Evolutionary conservation across 2,888 invertebrate species (phyloP).

Genomic region (Lasioglossum vierecki): DNA sequence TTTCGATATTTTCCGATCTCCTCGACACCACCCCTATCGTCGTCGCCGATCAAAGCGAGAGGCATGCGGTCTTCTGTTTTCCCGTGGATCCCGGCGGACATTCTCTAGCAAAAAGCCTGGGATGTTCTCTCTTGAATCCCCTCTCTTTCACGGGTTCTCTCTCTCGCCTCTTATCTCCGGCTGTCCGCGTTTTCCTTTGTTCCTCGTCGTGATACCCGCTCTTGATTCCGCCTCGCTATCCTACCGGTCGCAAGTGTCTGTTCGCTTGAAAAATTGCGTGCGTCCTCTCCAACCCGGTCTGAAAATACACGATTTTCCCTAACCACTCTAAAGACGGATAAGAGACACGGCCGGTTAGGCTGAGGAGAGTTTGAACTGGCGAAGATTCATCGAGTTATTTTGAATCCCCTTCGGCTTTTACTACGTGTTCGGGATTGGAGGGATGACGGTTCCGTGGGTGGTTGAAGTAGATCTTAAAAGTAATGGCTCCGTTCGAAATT

Average conservation of each 20-base stretch:
- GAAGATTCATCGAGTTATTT: neutral
- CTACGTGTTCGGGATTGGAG: neutral
- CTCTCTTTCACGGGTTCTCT: conserved; percentile 12
- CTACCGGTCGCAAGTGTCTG: conserved; percentile 36
- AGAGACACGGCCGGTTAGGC: neutral
- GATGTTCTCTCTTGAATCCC: neutral
- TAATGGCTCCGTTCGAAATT: neutral
- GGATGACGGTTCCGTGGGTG: neutral
- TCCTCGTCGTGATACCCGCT: conserved; percentile 18
- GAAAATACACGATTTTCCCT: conserved; percentile 3
- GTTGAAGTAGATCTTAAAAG: neutral
- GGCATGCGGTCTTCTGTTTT: conserved; percentile 38
- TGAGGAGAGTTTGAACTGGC: conserved; percentile 3
- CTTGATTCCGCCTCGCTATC: conserved; percentile 41
- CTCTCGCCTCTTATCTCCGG: neutral
- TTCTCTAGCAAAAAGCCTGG: conserved; percentile 38
- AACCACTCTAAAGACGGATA: neutral
- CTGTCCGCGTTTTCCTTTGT: conserved; percentile 24
- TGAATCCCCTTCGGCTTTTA: neutral
- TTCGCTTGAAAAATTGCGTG: conserved; percentile 52
- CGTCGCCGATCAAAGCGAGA: conserved; percentile 59
- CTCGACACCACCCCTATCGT: conserved; percentile 32
- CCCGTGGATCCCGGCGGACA: conserved; percentile 14
- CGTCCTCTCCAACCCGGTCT: conserved; percentile 18
- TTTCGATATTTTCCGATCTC: conserved; percentile 39